Percentiles rank a stretch among this genome's conserved stretches.
Conservation (phyloP, 2,888 invertebrate genomes). For the Augochlorella aurata region DNA sequence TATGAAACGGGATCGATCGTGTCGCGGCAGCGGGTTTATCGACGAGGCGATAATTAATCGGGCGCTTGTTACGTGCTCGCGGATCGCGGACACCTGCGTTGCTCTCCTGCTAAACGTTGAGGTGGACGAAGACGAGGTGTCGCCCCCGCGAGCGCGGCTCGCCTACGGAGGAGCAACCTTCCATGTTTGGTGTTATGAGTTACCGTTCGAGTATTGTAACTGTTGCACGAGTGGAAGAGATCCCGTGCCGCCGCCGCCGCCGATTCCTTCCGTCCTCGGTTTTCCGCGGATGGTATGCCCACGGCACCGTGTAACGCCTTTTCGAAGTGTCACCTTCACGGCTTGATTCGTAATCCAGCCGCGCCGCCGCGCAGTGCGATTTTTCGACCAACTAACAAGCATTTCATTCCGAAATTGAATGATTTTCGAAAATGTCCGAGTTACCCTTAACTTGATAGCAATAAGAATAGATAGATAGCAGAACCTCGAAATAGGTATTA, state of each 20-base stretch:
- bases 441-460: too few relatives aligned
- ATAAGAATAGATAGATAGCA: too few relatives aligned
- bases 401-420: too few relatives aligned
- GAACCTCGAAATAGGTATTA: too few relatives aligned
- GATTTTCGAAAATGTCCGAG: too few relatives aligned
- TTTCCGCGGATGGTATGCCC: constrained; percentile 26
- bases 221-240: constrained; percentile 16
- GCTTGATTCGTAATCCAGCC: constrained; percentile 26
- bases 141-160: constrained; percentile 69
- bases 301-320: constrained; percentile 18
- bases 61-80: constrained; percentile 18
- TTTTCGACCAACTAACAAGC: too few relatives aligned
- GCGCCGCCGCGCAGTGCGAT: neutral
- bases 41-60: constrained; percentile 20
- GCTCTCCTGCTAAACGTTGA: constrained; percentile 35
- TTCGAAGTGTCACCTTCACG: constrained; percentile 40
- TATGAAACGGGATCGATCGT: constrained; percentile 3
- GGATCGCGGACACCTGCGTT: constrained; percentile 62
- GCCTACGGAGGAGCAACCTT: constrained; percentile 71
- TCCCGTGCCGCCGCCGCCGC: constrained; percentile 10
- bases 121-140: constrained; percentile 61
- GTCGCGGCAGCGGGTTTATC: neutral
- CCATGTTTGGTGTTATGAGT: constrained; percentile 68
- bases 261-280: constrained; percentile 61
- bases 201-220: constrained; percentile 42